A percentile compares a stretch with the other conserved stretches of the same genome.
These are phyloP conservation scores for Tetragnatha versicolor DNA, from an alignment of 1,140 invertebrate species.

Conservation along the genomic window DNA sequence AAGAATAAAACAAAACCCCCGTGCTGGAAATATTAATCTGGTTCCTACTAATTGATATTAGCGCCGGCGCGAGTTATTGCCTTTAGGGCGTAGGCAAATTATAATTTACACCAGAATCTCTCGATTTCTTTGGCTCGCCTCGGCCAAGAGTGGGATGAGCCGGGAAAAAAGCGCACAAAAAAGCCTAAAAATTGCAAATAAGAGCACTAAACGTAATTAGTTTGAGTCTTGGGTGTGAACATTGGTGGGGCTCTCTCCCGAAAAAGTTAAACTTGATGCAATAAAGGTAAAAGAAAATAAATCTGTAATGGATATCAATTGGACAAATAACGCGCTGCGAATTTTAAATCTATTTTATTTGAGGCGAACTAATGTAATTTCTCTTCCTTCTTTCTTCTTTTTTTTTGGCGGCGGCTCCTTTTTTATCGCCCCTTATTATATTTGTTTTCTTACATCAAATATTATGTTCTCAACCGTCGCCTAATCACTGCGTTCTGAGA, in stretches of 20 bases:
- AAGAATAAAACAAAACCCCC: slow-evolving; percentile 54
- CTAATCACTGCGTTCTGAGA: no score
- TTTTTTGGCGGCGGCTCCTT: background rate
- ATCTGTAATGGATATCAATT: slow-evolving; percentile 54
- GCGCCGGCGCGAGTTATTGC: slow-evolving; percentile 50
- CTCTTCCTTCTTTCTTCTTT: slow-evolving; percentile 1
- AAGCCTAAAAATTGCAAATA: slow-evolving; percentile 43
- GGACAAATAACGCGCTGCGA: slow-evolving; percentile 48
- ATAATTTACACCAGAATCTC: slow-evolving; percentile 52
- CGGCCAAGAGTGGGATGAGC: slow-evolving; percentile 46
- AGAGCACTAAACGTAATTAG: slow-evolving; percentile 54
- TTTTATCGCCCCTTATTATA: background rate
- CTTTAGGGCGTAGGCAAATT: slow-evolving; percentile 53
- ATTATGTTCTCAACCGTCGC: background rate
- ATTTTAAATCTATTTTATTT: slow-evolving; percentile 56
- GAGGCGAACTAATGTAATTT: slow-evolving; percentile 51
- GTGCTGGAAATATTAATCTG: slow-evolving; percentile 55
- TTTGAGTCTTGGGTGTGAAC: slow-evolving; percentile 29
- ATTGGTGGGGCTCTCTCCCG: slow-evolving; percentile 5
- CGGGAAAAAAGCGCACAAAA: slow-evolving; percentile 11
- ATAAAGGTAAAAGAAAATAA: slow-evolving; percentile 54
- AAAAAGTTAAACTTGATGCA: slow-evolving; percentile 52
- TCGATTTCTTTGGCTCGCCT: slow-evolving; percentile 19
- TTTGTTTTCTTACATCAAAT: background rate
- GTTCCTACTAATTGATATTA: slow-evolving; percentile 54